Percentiles rank a stretch among this genome's conserved stretches.
Conservation (phyloP, 2,797 vertebrate genomes). For the Mareca penelope region DNA sequence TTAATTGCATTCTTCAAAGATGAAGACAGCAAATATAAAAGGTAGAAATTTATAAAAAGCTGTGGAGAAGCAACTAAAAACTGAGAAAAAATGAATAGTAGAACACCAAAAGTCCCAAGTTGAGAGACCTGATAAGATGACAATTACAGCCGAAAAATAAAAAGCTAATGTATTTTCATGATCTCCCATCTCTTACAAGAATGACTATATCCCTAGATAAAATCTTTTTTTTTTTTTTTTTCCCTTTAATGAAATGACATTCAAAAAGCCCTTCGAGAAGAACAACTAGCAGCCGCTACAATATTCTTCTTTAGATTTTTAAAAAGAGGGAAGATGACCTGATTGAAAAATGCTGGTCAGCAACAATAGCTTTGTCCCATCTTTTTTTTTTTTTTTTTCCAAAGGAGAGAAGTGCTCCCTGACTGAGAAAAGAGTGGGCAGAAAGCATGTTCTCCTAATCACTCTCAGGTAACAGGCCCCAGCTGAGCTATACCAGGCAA, state of each 20-base stretch:
- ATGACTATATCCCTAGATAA: background rate
- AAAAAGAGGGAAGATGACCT: constrained; percentile 46
- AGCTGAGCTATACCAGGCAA: constrained; percentile 44
- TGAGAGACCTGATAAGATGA: background rate
- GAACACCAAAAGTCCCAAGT: background rate
- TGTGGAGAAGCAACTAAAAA: background rate
- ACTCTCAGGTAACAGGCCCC: constrained; percentile 40
- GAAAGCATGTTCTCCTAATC: constrained; percentile 39
- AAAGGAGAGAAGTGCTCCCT: constrained; percentile 19
- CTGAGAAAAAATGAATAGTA: background rate
- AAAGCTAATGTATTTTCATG: constrained; percentile 17
- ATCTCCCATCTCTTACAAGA: constrained; percentile 14
- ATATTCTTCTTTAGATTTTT: constrained; percentile 28
- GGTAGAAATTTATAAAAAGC: background rate
- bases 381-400: background rate
- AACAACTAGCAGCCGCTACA: constrained; percentile 53
- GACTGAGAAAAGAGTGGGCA: constrained; percentile 39
- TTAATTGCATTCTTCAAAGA: background rate
- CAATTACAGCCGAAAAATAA: constrained; percentile 33
- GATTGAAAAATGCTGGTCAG: constrained; percentile 49
- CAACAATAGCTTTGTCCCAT: constrained; percentile 47
- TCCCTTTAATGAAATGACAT: constrained; percentile 35
- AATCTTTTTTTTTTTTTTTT: constrained; percentile 1
- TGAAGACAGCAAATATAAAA: background rate
- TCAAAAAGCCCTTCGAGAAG: constrained; percentile 44